A percentile compares a stretch with the other conserved stretches of the same genome.
Conservation (phyloP, 2,888 invertebrate species). For the Halictus quadricinctus region DNA sequence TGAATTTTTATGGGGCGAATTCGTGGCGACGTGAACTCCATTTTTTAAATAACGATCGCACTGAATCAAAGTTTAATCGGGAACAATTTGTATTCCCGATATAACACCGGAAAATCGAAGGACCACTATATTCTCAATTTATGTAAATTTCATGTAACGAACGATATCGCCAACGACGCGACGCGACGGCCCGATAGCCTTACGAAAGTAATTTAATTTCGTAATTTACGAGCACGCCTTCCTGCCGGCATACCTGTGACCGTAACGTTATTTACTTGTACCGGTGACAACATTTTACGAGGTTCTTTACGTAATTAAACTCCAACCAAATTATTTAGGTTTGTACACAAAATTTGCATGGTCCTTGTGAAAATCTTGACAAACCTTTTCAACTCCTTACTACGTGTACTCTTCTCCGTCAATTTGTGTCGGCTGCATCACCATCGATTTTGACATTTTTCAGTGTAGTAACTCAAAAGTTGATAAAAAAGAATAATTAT, state of each 20-base stretch:
- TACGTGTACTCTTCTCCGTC: neutral
- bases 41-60: neutral
- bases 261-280: slow-evolving; percentile 19
- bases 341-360: neutral
- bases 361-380: neutral
- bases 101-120: slow-evolving; percentile 9
- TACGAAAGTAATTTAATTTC: slow-evolving; percentile 39
- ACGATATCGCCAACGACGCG: slow-evolving; percentile 13
- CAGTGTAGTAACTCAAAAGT: no score
- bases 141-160: slow-evolving; percentile 40
- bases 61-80: slow-evolving; percentile 27
- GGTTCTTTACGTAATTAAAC: neutral
- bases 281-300: slow-evolving; percentile 16
- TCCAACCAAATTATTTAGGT: slow-evolving; percentile 25
- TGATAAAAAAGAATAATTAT: neutral
- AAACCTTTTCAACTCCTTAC: neutral
- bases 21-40: neutral
- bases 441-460: no score
- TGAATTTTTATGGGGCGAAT: neutral
- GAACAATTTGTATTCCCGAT: slow-evolving; percentile 9
- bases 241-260: neutral
- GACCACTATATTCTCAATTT: slow-evolving; percentile 8
- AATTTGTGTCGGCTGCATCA: no score
- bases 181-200: neutral
- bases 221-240: slow-evolving; percentile 24